Conservation (phyloP, 2,888 invertebrate genomes). For the Notocelia uddmanniana region DNA sequence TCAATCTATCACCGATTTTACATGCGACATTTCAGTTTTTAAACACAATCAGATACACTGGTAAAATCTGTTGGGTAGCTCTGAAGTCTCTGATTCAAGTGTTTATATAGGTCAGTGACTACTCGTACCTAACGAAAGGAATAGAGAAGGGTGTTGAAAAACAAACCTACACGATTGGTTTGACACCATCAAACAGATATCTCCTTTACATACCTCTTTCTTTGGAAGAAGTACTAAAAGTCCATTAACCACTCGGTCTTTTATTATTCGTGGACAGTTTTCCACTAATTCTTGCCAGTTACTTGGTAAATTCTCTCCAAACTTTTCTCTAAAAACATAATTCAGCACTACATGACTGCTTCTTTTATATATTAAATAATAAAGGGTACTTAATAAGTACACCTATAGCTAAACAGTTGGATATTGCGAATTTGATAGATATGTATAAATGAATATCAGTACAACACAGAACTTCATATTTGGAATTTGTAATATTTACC, state of each 20-base stretch:
- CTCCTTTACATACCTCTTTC: slow-evolving; percentile 67
- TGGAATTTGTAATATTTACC: slow-evolving; percentile 3
- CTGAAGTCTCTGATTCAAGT: background rate
- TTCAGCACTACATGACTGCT: slow-evolving; percentile 34
- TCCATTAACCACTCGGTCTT: slow-evolving; percentile 83
- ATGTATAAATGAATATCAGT: slow-evolving; percentile 2
- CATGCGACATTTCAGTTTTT: background rate
- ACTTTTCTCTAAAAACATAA: slow-evolving; percentile 82
- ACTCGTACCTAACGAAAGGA: background rate
- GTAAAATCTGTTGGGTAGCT: background rate
- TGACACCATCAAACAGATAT: slow-evolving; percentile 40
- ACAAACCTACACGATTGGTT: slow-evolving; percentile 9
- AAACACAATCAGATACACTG: background rate
- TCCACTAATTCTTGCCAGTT: slow-evolving; percentile 89
- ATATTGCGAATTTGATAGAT: background rate
- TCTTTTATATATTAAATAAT: slow-evolving; percentile 15
- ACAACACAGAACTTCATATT: background rate
- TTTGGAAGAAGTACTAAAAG: slow-evolving; percentile 79
- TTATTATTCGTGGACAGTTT: slow-evolving; percentile 82
- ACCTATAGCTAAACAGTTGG: background rate
- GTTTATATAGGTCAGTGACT: background rate
- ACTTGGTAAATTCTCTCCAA: slow-evolving; percentile 88
- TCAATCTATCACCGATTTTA: too few relatives aligned
- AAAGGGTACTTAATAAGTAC: background rate
- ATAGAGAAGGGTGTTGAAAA: background rate